phyloP scores from a whole-genome alignment of 2,113 vertebrate genomes.

The Gymnogyps californianus region DNA sequence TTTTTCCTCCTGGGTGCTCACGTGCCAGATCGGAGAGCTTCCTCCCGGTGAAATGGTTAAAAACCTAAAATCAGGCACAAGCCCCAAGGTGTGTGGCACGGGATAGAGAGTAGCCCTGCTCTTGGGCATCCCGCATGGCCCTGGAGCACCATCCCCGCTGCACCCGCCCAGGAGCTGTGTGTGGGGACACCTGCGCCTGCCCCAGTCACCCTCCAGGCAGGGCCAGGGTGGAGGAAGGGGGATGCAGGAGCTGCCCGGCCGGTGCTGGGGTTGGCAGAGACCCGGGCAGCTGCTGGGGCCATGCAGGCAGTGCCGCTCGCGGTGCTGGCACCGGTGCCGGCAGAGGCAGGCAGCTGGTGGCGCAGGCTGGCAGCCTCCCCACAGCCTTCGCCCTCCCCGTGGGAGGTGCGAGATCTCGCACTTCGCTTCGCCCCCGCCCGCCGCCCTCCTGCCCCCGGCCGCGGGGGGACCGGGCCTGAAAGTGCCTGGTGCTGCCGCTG shows the following conservation, averaged over 20 bases:
- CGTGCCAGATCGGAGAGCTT: background rate
- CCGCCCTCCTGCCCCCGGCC: background rate
- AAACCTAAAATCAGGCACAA: background rate
- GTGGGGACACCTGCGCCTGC: fast-evolving
- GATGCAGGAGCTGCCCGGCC: background rate
- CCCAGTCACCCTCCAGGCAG: background rate
- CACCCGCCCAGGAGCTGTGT: background rate
- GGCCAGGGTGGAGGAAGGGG: no score
- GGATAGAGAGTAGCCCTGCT: background rate
- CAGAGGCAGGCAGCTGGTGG: background rate
- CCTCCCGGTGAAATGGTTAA: background rate
- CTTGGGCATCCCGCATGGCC: fast-evolving
- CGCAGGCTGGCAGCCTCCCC: background rate
- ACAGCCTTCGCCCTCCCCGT: background rate
- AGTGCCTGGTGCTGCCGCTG: background rate
- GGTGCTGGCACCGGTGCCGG: background rate
- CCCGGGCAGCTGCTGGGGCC: background rate
- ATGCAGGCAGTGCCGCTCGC: fast-evolving
- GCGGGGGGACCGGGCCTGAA: background rate
- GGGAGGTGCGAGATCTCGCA: background rate
- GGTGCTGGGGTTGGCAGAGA: background rate
- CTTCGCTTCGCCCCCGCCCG: background rate
- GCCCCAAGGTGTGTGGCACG: background rate
- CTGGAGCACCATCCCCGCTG: background rate
- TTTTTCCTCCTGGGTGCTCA: background rate